Evolutionary conservation across 2,797 vertebrate genomes (phyloP), one percentile per base, ranked within the genome.

Genomic region (Anniella stebbinsi): DNA sequence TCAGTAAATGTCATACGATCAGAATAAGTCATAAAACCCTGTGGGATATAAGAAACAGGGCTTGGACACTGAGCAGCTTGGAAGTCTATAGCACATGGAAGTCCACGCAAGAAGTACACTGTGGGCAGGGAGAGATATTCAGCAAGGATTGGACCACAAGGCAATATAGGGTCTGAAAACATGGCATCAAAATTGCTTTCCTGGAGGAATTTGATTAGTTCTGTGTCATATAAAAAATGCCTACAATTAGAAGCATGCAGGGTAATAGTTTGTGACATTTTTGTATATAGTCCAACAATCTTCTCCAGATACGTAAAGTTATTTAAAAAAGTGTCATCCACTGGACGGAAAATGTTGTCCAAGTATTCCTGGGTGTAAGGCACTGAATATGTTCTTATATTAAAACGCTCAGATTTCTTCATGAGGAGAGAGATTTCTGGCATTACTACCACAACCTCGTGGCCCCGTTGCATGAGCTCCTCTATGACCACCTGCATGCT

Each of bases 1-100:
- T 98, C 95, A 0, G 45, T 92, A 91, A 98, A 99, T 0, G 75
- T 96, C 98, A 98, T 98, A 28, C 76, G 97, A 76, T 98, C 97
- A 0, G 97, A 97, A 93, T 84, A 82, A 2, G 11, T 30, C 0
- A 96, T 97, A 36, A 98, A 94, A 0, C 93, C 78, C 48, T 90
- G 97, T 0, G 98, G 98, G 45, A 98, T 89, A 0, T 97, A 98
- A 0, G 98, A 99, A 0, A 93, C 86, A 0, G 98, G 98, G 7
- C 96, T 96, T 0, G 98, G 98, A n/a, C 98, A 98, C n/a, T 97
- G 97, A 0, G 97, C 30, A 45, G 97, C 92, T 57, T 94, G 90
- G 87, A 57, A 92, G 38, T 98, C 98, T 41, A 98, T 3, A 0
- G 69, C 70, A 66, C 98, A 98, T 0, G 97, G 97, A n/a, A 98